phyloP scores from a whole-genome alignment of 2,888 invertebrate genomes.

The Tipula helvola region DNA sequence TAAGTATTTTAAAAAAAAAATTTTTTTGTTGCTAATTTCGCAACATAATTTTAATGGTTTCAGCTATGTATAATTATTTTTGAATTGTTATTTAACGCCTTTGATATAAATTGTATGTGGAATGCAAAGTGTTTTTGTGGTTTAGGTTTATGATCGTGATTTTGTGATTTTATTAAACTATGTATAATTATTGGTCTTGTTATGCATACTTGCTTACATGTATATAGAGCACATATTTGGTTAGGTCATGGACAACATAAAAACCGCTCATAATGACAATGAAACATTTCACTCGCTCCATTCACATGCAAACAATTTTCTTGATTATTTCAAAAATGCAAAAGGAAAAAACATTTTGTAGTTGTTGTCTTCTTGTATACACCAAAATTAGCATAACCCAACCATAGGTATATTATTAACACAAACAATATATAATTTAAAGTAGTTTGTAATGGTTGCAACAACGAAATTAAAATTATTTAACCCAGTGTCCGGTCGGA shows the following conservation, averaged over 20 bases:
- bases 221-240: background rate
- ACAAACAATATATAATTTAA: background rate
- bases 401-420: background rate
- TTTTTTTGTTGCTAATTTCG: background rate
- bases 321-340: background rate
- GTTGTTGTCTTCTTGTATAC: background rate
- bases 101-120: background rate
- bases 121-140: background rate
- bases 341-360: background rate
- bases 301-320: background rate
- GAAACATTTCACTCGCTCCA: background rate
- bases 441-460: background rate
- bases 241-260: background rate
- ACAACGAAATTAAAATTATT: background rate
- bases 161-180: background rate
- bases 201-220: background rate
- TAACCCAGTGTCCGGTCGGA: background rate
- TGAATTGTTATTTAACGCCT: background rate
- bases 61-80: background rate
- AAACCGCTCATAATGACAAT: background rate
- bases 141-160: background rate
- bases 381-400: background rate
- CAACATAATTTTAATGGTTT: background rate
- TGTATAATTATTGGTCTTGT: background rate
- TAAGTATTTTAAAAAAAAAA: background rate